Base-by-base conservation (phyloP, 2,888 invertebrate species). In the Leptinotarsa tumamoca region DNA sequence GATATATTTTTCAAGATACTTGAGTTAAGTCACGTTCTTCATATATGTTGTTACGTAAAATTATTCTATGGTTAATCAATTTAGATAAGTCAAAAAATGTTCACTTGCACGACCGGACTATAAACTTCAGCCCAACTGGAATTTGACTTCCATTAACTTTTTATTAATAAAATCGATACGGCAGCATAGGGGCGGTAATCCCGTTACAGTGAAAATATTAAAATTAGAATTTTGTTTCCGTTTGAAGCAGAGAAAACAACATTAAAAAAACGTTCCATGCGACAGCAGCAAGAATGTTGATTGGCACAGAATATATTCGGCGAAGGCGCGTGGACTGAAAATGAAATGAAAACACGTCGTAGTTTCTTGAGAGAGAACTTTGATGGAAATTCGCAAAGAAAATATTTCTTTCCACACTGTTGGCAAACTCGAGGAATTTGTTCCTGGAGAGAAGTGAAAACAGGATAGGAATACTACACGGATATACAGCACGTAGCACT, bases 141-240 rank as follows among this genome's bases (percentile, higher is more conserved):
- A 75, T 77, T 77, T 74, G 75, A 72, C 77, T 67, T 74, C 71
- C 75, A 77, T 77, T 77, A 77, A 68, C 68, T 68, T 77, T 77
- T 77, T 77, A 72, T 75, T 77, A 74, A 75, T 52, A 77, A 75
- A 77, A 75, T 77, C 74, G 69, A 77, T 77, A 72, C 18, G 72
- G 54, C 70, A 71, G 66, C 15, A 52, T n/a, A 15, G 4, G 14
- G 13, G 23, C 58, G 58, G 13, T 23, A 58, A 58, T 15, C 21
- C 4, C 14, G 23, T 14, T 23, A 58, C 58, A 43, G 10, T 10
- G 15, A 52, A 17, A 52, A 52, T 52, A 15, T 15, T n/a, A 52
- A 52, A 52, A 52, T 52, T 7, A 52, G 13, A 52, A 52, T 52
- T 17, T 14, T 58, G 18, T 58, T 58, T 58, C 14, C 58, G 10